These are phyloP conservation scores for Oscheius sp. DNA, from an alignment of 2,888 invertebrate species.

Conservation along the genomic window DNA sequence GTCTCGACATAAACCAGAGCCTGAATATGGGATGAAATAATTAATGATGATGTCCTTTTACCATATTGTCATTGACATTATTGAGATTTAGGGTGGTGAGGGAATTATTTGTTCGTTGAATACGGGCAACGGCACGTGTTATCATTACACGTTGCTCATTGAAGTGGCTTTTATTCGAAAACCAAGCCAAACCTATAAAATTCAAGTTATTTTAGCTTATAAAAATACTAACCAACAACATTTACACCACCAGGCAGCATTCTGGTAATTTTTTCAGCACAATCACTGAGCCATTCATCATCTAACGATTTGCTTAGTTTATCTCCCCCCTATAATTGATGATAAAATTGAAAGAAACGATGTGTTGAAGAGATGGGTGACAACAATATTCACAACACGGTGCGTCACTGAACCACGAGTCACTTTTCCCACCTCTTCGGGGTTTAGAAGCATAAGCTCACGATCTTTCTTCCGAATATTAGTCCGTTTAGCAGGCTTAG, in stretches of 20 bases:
- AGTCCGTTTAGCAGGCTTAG: slow-evolving; percentile 11
- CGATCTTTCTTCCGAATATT: slow-evolving; percentile 30
- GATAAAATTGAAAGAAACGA: not conserved
- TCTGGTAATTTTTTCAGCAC: slow-evolving; percentile 55
- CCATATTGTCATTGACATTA: slow-evolving; percentile 51
- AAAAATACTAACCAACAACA: slow-evolving; percentile 45
- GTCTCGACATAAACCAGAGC: slow-evolving; percentile 55
- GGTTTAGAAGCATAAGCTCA: slow-evolving; percentile 19
- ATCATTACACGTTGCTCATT: slow-evolving; percentile 44
- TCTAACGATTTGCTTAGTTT: slow-evolving; percentile 43
- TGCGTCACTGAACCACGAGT: not conserved
- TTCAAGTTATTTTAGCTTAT: not conserved
- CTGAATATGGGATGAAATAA: slow-evolving; percentile 33
- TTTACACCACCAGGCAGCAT: slow-evolving; percentile 59
- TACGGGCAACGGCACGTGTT: slow-evolving; percentile 45
- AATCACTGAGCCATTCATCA: slow-evolving; percentile 57
- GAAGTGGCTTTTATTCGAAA: slow-evolving; percentile 50
- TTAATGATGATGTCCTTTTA: slow-evolving; percentile 5
- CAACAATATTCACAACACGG: slow-evolving; percentile 26
- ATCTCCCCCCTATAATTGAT: slow-evolving; percentile 28
- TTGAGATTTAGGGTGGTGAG: slow-evolving; percentile 50
- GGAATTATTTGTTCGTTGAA: slow-evolving; percentile 50
- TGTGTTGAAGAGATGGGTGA: slow-evolving; percentile 6
- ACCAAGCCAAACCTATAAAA: slow-evolving; percentile 58
- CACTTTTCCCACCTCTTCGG: slow-evolving; percentile 20